A percentile compares a stretch with the other conserved stretches of the same genome.
These are phyloP conservation scores for Bicyclus anynana DNA, from an alignment of 1,140 invertebrate species.

Conservation along the genomic window DNA sequence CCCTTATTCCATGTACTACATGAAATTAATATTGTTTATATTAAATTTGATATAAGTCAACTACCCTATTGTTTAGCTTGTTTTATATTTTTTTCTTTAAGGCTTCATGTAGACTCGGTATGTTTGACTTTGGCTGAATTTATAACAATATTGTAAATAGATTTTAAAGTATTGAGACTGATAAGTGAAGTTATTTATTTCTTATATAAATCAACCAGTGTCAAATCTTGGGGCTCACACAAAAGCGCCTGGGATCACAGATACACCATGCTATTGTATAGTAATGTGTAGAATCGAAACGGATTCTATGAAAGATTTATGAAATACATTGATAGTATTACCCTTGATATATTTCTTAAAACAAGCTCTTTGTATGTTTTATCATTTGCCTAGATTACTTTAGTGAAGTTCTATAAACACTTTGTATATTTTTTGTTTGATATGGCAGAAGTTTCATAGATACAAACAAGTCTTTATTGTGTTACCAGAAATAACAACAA, in stretches of 20 bases:
- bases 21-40: too few relatives aligned
- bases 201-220: slow-evolving; percentile 64
- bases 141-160: slow-evolving; percentile 68
- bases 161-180: slow-evolving; percentile 72
- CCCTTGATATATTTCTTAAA: slow-evolving; percentile 13
- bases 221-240: slow-evolving; percentile 52
- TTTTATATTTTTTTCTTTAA: slow-evolving; percentile 15
- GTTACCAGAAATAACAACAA: not conserved
- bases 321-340: slow-evolving; percentile 6
- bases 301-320: slow-evolving; percentile 3
- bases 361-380: slow-evolving; percentile 42
- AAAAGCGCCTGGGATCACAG: slow-evolving; percentile 23
- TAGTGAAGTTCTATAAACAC: not conserved
- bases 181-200: slow-evolving; percentile 74
- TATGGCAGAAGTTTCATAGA: not conserved
- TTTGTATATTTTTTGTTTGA: not conserved
- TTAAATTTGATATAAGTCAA: too few relatives aligned
- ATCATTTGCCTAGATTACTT: slow-evolving; percentile 15
- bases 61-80: slow-evolving; percentile 17
- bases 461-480: not conserved
- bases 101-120: slow-evolving; percentile 34
- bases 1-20: too few relatives aligned
- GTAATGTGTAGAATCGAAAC: slow-evolving; percentile 6
- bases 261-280: slow-evolving; percentile 17
- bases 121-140: slow-evolving; percentile 56